Evolutionary conservation across 2,888 invertebrate genomes (phyloP), one percentile per base, ranked within the genome.

Genomic region (Euspilapteryx auroguttella): DNA sequence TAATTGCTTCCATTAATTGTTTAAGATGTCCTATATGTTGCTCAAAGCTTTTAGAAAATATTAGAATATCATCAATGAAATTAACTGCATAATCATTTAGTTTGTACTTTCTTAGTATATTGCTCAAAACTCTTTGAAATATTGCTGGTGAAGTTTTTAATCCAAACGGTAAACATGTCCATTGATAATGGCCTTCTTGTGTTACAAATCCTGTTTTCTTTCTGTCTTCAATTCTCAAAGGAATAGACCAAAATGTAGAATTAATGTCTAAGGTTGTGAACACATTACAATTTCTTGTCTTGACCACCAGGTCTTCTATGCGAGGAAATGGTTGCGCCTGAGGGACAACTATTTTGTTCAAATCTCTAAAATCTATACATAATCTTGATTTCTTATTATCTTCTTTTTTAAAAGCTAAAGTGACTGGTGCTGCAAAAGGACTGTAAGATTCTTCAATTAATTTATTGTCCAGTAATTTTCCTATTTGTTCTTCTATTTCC

Each of bases 151-250:
- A 39, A 1, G 55, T 49, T 31, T 52, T 55, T 10, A 50, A 40
- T 1, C 52, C 54, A 40, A 45, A 55, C 1, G 55, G 55, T 17
- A 55, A 28, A 27, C 53, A 47, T 1, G 47, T 48, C 44, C 48
- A 44, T 35, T 47, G 37, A 28, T 36, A 47, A 21, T 48, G 44
- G 2, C 45, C 41, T 21, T 47, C 39, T 28, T 40, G 41, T 7
- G 41, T 43, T 7, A 40, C 32, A 30, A 40, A 43, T 20, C 28
- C 45, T 5, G 38, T 41, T 32, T 49, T 47, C n/a, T 38, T 14
- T 37, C 38, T 44, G 32, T 47, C 45, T 34, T 39, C 28, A 28
- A 42, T 34, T 30, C 35, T 33, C 21, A 47, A 29, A 7, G 45
- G 45, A 14, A 48, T 49, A 11, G 47, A 49, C 48, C 50, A 49